These are phyloP conservation scores for Ormia ochracea DNA, from an alignment of 2,888 invertebrate species.

Conservation along the genomic window DNA sequence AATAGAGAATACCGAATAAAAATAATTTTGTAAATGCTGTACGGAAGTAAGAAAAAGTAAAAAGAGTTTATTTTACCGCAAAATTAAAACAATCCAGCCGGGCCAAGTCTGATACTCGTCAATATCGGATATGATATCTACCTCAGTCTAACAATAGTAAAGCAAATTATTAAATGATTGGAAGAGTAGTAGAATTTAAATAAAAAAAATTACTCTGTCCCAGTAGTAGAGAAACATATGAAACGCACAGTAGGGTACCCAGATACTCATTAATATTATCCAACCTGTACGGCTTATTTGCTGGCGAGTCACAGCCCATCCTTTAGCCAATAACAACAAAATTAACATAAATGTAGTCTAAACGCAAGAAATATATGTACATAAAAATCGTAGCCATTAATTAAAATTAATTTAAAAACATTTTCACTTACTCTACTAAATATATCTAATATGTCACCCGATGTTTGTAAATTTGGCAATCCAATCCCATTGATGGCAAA, in stretches of 20 bases:
- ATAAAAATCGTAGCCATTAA: too few species aligned
- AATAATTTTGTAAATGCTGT: not conserved
- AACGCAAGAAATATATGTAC: conserved; percentile 68
- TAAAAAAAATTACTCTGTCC: conserved; percentile 89
- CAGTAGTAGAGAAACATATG: conserved; percentile 95
- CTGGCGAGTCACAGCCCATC: conserved; percentile 95
- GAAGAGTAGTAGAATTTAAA: not conserved
- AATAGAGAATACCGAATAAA: not conserved
- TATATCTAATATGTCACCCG: conserved; percentile 95
- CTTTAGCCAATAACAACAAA: conserved; percentile 93
- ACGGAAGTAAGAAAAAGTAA: not conserved
- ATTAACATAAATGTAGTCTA: conserved; percentile 96
- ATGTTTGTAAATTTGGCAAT: conserved; percentile 86
- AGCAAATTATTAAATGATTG: conserved; percentile 1
- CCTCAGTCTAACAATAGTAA: conserved; percentile 89
- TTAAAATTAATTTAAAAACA: not conserved
- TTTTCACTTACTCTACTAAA: conserved; percentile 86
- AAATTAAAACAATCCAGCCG: conserved; percentile 93
- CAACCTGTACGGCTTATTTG: conserved; percentile 90
- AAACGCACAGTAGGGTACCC: conserved; percentile 93
- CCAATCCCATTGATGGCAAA: conserved; percentile 95
- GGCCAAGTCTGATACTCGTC: conserved; percentile 99
- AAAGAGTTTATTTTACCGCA: conserved; percentile 77
- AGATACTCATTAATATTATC: conserved; percentile 80
- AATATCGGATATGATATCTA: conserved; percentile 96